These are phyloP conservation scores for Bombus huntii DNA, from an alignment of 1,140 invertebrate species.

Conservation along the genomic window DNA sequence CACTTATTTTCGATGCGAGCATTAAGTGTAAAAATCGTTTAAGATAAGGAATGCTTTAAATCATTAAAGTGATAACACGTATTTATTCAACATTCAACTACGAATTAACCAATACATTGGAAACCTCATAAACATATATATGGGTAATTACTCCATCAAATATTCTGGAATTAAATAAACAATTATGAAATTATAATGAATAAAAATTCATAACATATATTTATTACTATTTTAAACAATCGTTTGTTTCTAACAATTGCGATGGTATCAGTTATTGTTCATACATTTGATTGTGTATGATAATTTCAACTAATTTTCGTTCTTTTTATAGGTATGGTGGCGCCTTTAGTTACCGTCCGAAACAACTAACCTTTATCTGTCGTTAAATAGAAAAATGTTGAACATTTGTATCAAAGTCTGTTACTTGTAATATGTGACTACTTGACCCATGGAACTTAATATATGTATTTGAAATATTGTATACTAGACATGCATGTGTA, in stretches of 20 bases:
- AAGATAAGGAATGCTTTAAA: conserved; percentile 61
- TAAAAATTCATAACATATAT: neutral
- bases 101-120: conserved; percentile 23
- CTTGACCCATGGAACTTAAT: neutral
- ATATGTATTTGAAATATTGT: neutral
- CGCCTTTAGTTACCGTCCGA: neutral
- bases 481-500: neutral
- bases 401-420: neutral
- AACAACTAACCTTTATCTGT: neutral
- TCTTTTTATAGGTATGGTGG: conserved; percentile 19
- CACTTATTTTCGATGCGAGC: conserved; percentile 27
- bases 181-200: neutral
- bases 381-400: neutral
- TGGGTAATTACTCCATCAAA: conserved; percentile 10
- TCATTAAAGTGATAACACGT: conserved; percentile 58
- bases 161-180: neutral
- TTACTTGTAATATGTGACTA: neutral
- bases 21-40: conserved; percentile 36
- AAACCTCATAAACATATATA: conserved; percentile 24
- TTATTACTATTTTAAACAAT: neutral
- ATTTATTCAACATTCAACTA: neutral
- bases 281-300: neutral
- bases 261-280: neutral
- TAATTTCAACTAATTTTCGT: conserved; percentile 16
- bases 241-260: neutral